A percentile compares a stretch with the other conserved stretches of the same genome.
Evolutionary conservation across 1,140 invertebrate species (phyloP).

Genomic region (Rhagoletis zephyria): DNA sequence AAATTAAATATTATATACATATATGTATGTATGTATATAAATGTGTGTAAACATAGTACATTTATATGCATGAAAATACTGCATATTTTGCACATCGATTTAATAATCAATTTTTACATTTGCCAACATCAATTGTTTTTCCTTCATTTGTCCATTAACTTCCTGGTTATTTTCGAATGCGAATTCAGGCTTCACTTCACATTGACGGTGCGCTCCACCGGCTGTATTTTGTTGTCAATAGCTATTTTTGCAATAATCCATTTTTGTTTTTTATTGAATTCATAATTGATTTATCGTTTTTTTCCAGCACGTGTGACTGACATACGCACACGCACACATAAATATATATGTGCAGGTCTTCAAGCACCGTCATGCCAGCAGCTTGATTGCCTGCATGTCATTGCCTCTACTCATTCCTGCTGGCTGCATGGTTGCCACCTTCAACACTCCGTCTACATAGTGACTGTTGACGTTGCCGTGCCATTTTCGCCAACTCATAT

Average conservation of each 20-base stretch:
- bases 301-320: constrained; percentile 22
- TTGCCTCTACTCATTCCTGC: background rate
- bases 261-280: constrained; percentile 12
- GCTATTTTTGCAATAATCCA: background rate
- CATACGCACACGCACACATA: background rate
- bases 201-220: background rate
- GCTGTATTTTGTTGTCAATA: background rate
- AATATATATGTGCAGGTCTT: background rate
- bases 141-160: constrained; percentile 9
- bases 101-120: constrained; percentile 13
- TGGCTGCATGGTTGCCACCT: background rate
- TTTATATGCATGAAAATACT: too few relatives aligned
- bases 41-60: background rate
- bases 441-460: background rate
- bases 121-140: background rate
- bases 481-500: background rate
- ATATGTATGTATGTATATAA: background rate
- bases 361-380: background rate
- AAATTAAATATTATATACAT: background rate
- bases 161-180: background rate
- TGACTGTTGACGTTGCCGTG: background rate
- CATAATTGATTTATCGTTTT: constrained; percentile 46
- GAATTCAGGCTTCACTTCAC: background rate
- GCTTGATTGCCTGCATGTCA: background rate
- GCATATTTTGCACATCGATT: background rate